A percentile compares a stretch with the other conserved stretches of the same genome.
Conservation (phyloP, 2,888 invertebrate genomes). For the Pollenia amentaria region DNA sequence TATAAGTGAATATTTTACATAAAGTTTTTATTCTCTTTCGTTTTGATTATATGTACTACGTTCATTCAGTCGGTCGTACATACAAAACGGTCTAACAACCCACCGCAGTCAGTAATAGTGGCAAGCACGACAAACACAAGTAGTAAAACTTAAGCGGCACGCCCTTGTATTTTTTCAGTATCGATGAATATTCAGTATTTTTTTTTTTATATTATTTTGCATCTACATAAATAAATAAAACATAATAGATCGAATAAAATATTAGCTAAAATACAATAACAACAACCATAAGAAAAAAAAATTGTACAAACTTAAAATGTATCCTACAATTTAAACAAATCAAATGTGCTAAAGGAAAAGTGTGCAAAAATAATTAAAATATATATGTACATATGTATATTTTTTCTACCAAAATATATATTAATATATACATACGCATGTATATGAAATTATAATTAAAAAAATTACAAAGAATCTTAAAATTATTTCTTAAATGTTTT, state of each 20-base stretch:
- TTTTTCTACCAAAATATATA: neutral
- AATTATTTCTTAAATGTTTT: constrained; percentile 7
- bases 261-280: neutral
- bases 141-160: constrained; percentile 63
- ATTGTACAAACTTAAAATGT: constrained; percentile 24
- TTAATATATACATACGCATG: neutral
- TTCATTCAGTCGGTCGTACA: constrained; percentile 48
- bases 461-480: neutral
- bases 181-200: constrained; percentile 44
- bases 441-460: neutral
- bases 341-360: constrained; percentile 34
- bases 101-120: constrained; percentile 69
- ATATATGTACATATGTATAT: neutral
- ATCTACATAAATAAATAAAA: constrained; percentile 36
- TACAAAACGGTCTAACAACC: constrained; percentile 62
- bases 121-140: constrained; percentile 64
- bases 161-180: constrained; percentile 67
- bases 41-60: constrained; percentile 48
- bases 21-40: constrained; percentile 56
- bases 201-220: constrained; percentile 43
- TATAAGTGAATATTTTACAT: constrained; percentile 48
- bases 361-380: constrained; percentile 41
- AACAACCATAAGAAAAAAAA: neutral
- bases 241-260: constrained; percentile 26
- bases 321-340: constrained; percentile 24